These are phyloP conservation scores for Mionectes olivaceus DNA, from an alignment of 2,797 vertebrate species.

Conservation along the genomic window DNA sequence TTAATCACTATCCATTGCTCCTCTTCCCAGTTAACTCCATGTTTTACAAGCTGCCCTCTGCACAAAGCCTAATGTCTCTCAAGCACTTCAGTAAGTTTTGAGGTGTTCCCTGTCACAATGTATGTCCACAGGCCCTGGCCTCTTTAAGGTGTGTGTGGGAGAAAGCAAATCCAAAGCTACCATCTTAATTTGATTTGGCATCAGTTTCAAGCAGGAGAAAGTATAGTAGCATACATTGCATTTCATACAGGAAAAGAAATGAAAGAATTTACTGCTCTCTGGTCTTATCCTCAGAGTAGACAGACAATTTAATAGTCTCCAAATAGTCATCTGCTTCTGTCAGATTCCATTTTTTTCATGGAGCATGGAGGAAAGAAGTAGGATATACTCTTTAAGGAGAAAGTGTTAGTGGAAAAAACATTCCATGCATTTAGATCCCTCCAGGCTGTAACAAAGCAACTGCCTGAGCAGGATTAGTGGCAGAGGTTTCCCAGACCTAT, in stretches of 20 bases:
- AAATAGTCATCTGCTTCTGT: neutral
- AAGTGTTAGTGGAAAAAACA: neutral
- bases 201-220: neutral
- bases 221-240: neutral
- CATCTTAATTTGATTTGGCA: neutral
- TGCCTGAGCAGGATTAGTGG: neutral
- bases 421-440: neutral
- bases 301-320: neutral
- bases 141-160: neutral
- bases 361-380: neutral
- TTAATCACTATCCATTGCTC: neutral
- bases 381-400: neutral
- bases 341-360: neutral
- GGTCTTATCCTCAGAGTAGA: neutral
- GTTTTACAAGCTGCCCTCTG: neutral
- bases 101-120: neutral
- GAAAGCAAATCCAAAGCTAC: neutral
- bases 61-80: neutral
- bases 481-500: neutral
- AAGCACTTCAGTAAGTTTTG: neutral
- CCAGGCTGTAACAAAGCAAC: neutral
- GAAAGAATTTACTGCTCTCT: neutral
- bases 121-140: neutral
- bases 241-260: neutral
- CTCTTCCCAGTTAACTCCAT: neutral